These are phyloP conservation scores for Lamproptera curius DNA, from an alignment of 2,888 invertebrate genomes.

Conservation along the genomic window DNA sequence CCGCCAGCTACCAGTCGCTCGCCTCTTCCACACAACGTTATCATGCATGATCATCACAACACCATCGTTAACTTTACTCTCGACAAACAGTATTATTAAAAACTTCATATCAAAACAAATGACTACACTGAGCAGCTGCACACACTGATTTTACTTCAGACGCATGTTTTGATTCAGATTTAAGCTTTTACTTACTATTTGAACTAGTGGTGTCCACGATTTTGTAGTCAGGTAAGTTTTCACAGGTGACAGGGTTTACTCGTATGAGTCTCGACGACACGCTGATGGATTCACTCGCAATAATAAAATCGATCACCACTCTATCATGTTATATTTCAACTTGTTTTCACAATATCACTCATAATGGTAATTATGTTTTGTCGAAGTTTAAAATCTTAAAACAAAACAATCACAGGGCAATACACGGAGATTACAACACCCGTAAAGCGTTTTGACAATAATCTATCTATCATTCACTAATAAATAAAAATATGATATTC, in stretches of 20 bases:
- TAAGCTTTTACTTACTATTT: slow-evolving; percentile 66
- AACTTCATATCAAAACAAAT: slow-evolving; percentile 6
- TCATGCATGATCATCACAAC: slow-evolving; percentile 32
- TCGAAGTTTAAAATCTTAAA: slow-evolving; percentile 55
- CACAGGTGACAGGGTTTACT: slow-evolving; percentile 63
- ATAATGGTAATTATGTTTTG: slow-evolving; percentile 50
- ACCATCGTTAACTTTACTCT: slow-evolving; percentile 4
- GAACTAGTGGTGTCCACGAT: slow-evolving; percentile 71
- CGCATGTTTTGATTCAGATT: background rate
- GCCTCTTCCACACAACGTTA: slow-evolving; percentile 51
- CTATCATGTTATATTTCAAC: slow-evolving; percentile 44
- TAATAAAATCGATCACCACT: slow-evolving; percentile 53
- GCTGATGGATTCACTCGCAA: slow-evolving; percentile 48
- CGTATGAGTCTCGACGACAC: slow-evolving; percentile 57
- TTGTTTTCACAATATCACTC: slow-evolving; percentile 61
- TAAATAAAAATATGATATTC: slow-evolving; percentile 70
- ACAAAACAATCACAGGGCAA: slow-evolving; percentile 73
- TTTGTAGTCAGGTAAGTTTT: slow-evolving; percentile 51
- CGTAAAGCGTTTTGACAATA: slow-evolving; percentile 62
- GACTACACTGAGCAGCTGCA: background rate
- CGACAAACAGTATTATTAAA: background rate
- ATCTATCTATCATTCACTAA: slow-evolving; percentile 73
- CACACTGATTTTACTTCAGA: background rate
- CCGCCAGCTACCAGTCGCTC: slow-evolving; percentile 28
- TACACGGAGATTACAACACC: slow-evolving; percentile 60